phyloP scores from a whole-genome alignment of 2,797 vertebrate species.

The Danio aesculapii region DNA sequence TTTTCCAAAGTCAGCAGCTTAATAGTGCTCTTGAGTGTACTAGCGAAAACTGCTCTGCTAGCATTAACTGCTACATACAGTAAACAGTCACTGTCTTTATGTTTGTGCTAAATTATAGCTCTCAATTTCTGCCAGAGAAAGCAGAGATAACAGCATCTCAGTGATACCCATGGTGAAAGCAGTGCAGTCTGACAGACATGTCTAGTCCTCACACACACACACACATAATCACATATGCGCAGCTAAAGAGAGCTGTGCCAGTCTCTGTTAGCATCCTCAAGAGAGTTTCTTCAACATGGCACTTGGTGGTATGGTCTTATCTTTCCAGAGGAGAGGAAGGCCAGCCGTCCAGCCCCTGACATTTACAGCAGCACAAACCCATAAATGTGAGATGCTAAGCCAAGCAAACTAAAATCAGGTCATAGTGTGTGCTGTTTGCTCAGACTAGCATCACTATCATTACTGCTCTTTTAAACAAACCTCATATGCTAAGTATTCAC shows the following conservation, averaged over 20 bases:
- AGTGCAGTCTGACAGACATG: constrained; percentile 14
- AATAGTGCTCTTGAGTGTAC: background rate
- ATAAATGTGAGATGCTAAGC: constrained; percentile 6
- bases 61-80: constrained; percentile 29
- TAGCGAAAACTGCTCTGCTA: constrained; percentile 19
- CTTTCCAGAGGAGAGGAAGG: constrained; percentile 13
- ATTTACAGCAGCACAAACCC: constrained; percentile 12
- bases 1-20: constrained; percentile 41
- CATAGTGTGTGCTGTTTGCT: background rate
- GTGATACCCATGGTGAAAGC: constrained; percentile 25
- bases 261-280: constrained; percentile 27
- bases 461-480: background rate
- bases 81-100: constrained; percentile 5
- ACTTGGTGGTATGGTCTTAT: constrained; percentile 39
- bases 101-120: constrained; percentile 21
- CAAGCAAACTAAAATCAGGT: background rate
- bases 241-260: constrained; percentile 29
- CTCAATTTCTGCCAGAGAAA: constrained; percentile 25
- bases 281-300: constrained; percentile 43
- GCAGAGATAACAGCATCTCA: constrained; percentile 35
- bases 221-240: constrained; percentile 22
- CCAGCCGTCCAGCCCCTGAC: constrained; percentile 28
- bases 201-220: constrained; percentile 11
- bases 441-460: background rate
- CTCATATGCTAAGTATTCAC: background rate